These are phyloP conservation scores for Ophion obscuratus DNA, from an alignment of 2,888 invertebrate genomes.

Conservation along the genomic window DNA sequence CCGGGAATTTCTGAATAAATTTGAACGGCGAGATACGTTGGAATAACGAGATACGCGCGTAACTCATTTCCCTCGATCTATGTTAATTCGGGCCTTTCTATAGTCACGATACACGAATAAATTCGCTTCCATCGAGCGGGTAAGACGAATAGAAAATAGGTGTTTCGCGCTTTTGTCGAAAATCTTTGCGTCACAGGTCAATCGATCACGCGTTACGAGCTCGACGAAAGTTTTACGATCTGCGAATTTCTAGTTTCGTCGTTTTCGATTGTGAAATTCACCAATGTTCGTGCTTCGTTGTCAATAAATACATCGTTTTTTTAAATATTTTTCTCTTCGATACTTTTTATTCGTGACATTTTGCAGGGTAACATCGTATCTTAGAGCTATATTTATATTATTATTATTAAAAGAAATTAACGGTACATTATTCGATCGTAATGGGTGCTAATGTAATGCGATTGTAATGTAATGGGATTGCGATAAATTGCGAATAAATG, in stretches of 20 bases:
- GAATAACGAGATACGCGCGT: neutral
- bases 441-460: neutral
- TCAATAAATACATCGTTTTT: neutral
- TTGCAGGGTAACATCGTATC: neutral
- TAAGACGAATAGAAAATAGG: neutral
- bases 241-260: neutral
- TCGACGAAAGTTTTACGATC: conserved; percentile 30
- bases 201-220: conserved; percentile 12
- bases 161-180: neutral
- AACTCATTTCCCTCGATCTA: neutral
- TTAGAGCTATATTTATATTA: neutral
- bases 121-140: neutral
- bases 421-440: conserved; percentile 4
- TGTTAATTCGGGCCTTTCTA: neutral
- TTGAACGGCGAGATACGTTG: too few relatives aligned
- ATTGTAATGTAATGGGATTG: neutral
- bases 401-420: neutral
- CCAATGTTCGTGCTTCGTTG: neutral
- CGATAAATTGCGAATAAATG: conserved; percentile 10
- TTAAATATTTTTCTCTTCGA: neutral
- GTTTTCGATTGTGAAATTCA: neutral
- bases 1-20: neutral
- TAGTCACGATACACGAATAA: neutral
- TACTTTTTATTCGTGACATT: neutral
- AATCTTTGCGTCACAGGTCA: neutral